Evolutionary conservation across 2,888 invertebrate species (phyloP).

Genomic region (Blastobasis adustella): DNA sequence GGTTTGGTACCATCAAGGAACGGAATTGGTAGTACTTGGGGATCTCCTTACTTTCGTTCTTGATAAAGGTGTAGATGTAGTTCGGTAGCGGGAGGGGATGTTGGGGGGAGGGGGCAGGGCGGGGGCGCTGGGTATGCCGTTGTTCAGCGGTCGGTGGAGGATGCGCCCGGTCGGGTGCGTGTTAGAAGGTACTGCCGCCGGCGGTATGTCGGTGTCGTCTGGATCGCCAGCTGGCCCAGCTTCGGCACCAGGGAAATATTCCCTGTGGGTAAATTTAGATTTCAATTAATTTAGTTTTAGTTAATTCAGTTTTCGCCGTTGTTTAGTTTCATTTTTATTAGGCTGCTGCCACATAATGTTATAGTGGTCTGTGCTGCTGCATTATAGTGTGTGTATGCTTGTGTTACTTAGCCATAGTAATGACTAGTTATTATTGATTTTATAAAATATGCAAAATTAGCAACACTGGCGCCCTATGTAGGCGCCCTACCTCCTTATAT

Average conservation of each 20-base stretch:
- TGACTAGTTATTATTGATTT: too few relatives aligned
- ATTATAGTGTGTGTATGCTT: too few relatives aligned
- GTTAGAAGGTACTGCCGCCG: slow-evolving; percentile 79
- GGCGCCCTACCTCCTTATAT: too few relatives aligned
- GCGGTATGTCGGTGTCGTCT: slow-evolving; percentile 83
- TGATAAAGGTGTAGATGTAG: slow-evolving; percentile 37
- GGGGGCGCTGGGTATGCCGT: slow-evolving; percentile 42
- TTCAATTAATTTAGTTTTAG: too few relatives aligned
- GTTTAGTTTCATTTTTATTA: slow-evolving; percentile 20
- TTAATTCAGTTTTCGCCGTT: slow-evolving; percentile 24
- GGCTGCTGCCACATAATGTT: background rate
- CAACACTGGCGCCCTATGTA: too few relatives aligned
- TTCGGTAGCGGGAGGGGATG: slow-evolving; percentile 21
- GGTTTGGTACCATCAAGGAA: slow-evolving; percentile 57
- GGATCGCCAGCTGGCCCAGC: slow-evolving; percentile 78
- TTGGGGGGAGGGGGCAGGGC: slow-evolving; percentile 20
- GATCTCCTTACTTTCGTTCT: slow-evolving; percentile 43
- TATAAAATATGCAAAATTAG: too few relatives aligned
- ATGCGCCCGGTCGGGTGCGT: slow-evolving; percentile 74
- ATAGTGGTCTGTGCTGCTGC: too few relatives aligned
- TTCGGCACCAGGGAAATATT: slow-evolving; percentile 81
- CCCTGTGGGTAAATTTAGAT: slow-evolving; percentile 55
- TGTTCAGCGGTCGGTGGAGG: slow-evolving; percentile 66
- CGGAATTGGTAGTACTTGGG: slow-evolving; percentile 63
- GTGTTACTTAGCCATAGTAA: too few relatives aligned